These are phyloP conservation scores for Clunio marinus DNA, from an alignment of 2,888 invertebrate genomes.

Conservation along the genomic window DNA sequence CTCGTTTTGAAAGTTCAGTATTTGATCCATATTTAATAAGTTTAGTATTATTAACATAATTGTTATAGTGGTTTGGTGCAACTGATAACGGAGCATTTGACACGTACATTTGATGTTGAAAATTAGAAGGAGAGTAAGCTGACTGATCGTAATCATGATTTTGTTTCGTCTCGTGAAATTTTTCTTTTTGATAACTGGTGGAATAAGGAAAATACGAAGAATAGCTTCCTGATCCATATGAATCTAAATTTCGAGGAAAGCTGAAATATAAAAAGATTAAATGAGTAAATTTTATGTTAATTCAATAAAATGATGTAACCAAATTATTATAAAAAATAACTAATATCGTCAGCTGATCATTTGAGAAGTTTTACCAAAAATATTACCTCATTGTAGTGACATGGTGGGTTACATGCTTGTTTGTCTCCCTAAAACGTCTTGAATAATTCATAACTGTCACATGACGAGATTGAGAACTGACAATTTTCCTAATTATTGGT, in stretches of 20 bases:
- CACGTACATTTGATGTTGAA: conserved; percentile 14
- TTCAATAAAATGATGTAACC: too few relatives aligned
- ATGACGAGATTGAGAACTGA: conserved; percentile 51
- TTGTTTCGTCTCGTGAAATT: background rate
- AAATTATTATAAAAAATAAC: too few relatives aligned
- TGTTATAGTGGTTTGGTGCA: background rate
- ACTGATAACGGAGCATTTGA: background rate
- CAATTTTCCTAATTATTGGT: conserved; percentile 49
- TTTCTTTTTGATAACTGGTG: conserved; percentile 27
- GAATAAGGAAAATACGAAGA: conserved; percentile 35
- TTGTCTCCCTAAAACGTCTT: conserved; percentile 51
- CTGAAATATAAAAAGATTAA: too few relatives aligned
- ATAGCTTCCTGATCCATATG: conserved; percentile 4
- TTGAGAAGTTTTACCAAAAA: background rate
- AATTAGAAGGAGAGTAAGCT: conserved; percentile 30
- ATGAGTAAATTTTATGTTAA: background rate
- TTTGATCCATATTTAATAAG: conserved; percentile 26
- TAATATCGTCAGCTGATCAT: background rate
- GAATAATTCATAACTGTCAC: conserved; percentile 52
- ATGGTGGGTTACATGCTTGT: conserved; percentile 52
- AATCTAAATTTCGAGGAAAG: conserved; percentile 26
- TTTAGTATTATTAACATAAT: background rate
- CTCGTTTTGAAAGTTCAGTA: conserved; percentile 15
- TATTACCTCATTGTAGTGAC: conserved; percentile 53
- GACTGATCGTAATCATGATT: conserved; percentile 9